Base-by-base conservation (phyloP, 1,140 invertebrate species). In the Drosophila rufa region DNA sequence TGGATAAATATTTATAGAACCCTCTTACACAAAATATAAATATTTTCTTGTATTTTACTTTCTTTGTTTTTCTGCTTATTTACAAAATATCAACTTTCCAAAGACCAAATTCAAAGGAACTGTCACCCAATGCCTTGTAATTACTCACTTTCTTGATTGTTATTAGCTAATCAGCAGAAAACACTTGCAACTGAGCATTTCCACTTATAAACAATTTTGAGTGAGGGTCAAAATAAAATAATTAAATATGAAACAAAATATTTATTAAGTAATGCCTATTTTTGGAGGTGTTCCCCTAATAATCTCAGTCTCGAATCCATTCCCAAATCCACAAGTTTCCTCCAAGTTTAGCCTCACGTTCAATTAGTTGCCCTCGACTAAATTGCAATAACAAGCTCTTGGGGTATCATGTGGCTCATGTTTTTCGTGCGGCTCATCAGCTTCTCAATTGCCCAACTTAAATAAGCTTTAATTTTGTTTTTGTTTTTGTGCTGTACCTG, bases 341-440 rank as follows among this genome's bases (percentile, higher is more conserved):
- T 38, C 14, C 17, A 14, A 36, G 22, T 42, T 2, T 33, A 30
- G 30, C 53, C 75, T 53, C 80, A 79, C 68, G 68, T 75, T 69
- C 80, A 82, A 79, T 82, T 79, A 82, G 68, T 42, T 67, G 64
- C 60, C 56, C 47, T 45, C 30, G 50, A 15, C 62, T 56, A 43
- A 73, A 79, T 70, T 79, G 76, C 75, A 79, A 55, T 38, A 78
- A 77, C 75, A 73, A 79, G 47, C 56, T 79, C 67, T 30, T 25
- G 53, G 53, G 27, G 27, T 53, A 69, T 78, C 58, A 68, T 78
- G 75, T 58, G 51, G 30, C 67, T 69, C 56, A 60, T 46, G 47
- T 66, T 66, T 69, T 43, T 46, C 25, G 40, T 70, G 48, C 33
- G 48, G n/a, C 67, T 69, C 51, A 61, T 70, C 65, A 53, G 22